phyloP scores from a whole-genome alignment of 2,113 vertebrate species.

The Piprites chloris region DNA sequence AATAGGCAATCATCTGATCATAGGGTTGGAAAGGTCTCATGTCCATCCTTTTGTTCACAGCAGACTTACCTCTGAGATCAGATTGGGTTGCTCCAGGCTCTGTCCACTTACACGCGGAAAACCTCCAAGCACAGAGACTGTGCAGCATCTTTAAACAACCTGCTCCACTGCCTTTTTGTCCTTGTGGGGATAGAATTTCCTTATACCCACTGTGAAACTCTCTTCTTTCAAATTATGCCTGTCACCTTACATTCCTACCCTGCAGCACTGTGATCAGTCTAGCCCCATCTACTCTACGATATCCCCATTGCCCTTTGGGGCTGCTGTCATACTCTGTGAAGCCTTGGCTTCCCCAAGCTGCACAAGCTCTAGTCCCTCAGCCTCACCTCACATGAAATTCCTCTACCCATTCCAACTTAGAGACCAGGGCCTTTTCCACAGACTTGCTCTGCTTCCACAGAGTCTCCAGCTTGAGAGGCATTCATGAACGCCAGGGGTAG shows the following conservation, averaged over 20 bases:
- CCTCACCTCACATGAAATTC: background rate
- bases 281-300: background rate
- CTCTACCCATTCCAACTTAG: background rate
- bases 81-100: background rate
- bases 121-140: background rate
- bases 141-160: background rate
- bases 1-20: background rate
- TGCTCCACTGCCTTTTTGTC: background rate
- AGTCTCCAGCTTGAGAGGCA: background rate
- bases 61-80: background rate
- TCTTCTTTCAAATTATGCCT: background rate
- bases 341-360: background rate
- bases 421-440: background rate
- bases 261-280: background rate
- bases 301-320: accelerated
- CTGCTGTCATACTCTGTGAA: background rate
- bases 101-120: background rate
- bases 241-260: background rate
- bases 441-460: background rate
- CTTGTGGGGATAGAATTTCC: background rate
- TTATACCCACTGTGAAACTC: background rate
- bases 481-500: background rate
- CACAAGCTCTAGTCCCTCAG: background rate
- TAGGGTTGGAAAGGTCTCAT: background rate
- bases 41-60: background rate